phyloP scores from a whole-genome alignment of 1,140 invertebrate species.

The Oryctes rhinoceros region DNA sequence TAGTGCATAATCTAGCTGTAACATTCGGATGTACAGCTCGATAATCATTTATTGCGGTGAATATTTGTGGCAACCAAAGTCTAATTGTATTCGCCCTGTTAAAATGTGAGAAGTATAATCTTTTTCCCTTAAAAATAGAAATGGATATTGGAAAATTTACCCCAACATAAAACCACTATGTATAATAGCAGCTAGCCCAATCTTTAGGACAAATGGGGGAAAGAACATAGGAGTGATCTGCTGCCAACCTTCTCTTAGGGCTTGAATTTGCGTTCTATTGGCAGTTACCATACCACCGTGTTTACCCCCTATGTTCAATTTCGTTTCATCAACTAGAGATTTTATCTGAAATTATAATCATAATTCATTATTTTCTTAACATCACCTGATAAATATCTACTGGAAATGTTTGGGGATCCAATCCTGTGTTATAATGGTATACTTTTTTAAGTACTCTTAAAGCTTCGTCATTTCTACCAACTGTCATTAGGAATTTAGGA shows the following conservation, averaged over 20 bases:
- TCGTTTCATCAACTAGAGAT: conserved; percentile 50
- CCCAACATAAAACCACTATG: conserved; percentile 51
- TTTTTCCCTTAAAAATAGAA: not conserved
- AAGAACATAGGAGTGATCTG: conserved; percentile 50
- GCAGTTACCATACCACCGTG: conserved; percentile 42
- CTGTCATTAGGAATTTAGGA: conserved; percentile 82
- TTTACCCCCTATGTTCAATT: conserved; percentile 35
- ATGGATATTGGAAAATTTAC: conserved; percentile 39
- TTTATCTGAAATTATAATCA: conserved; percentile 44
- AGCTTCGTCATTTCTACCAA: conserved; percentile 74
- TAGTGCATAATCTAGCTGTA: conserved; percentile 49
- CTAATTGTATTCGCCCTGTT: conserved; percentile 63
- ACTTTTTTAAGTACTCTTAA: conserved; percentile 68
- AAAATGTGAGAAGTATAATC: conserved; percentile 32
- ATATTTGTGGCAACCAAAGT: conserved; percentile 71
- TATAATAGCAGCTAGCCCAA: conserved; percentile 49
- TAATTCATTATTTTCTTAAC: too few relatives aligned
- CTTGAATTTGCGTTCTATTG: conserved; percentile 45
- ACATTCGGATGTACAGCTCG: conserved; percentile 44
- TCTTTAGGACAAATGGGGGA: conserved; percentile 46
- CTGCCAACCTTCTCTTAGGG: conserved; percentile 48
- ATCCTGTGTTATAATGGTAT: conserved; percentile 69
- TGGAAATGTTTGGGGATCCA: conserved; percentile 69
- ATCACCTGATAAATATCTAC: conserved; percentile 59
- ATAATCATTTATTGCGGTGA: conserved; percentile 63